Evolutionary conservation across 2,797 vertebrate genomes (phyloP).

Genomic region (Micromesistius poutassou): DNA sequence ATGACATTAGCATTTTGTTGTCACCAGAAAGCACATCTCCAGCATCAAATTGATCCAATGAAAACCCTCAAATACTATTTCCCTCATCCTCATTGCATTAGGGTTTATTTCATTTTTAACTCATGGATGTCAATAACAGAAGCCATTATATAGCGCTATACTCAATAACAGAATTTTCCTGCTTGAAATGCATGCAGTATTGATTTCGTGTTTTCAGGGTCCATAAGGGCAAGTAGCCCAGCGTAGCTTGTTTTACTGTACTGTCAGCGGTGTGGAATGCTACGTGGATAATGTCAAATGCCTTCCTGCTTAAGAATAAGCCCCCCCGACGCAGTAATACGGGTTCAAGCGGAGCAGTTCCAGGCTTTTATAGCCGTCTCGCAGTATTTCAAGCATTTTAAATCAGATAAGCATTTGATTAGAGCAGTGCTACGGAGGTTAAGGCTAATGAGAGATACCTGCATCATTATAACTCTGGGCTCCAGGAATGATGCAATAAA

Average conservation of each 20-base stretch:
- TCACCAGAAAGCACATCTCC: constrained; percentile 57
- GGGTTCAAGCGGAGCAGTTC: background rate
- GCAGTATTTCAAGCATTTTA: background rate
- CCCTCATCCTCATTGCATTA: constrained; percentile 74
- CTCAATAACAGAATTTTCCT: constrained; percentile 75
- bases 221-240: constrained; percentile 72
- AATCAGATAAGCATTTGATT: background rate
- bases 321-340: background rate
- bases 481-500: background rate
- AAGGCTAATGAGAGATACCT: background rate
- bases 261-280: constrained; percentile 55
- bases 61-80: constrained; percentile 72
- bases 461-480: background rate
- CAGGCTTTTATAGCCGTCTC: background rate
- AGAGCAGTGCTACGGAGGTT: background rate
- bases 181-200: constrained; percentile 77
- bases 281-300: constrained; percentile 29
- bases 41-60: constrained; percentile 71
- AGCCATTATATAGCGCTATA: constrained; percentile 74
- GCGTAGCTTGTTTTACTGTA: constrained; percentile 67
- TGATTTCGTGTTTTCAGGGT: constrained; percentile 81
- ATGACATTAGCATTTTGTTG: constrained; percentile 67
- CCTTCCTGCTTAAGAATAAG: constrained; percentile 26
- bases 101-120: constrained; percentile 77
- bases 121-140: constrained; percentile 76